Percentiles rank a stretch among this genome's conserved stretches.
These are phyloP conservation scores for Chloroceryle amazona DNA, from an alignment of 2,797 vertebrate genomes.

Conservation along the genomic window DNA sequence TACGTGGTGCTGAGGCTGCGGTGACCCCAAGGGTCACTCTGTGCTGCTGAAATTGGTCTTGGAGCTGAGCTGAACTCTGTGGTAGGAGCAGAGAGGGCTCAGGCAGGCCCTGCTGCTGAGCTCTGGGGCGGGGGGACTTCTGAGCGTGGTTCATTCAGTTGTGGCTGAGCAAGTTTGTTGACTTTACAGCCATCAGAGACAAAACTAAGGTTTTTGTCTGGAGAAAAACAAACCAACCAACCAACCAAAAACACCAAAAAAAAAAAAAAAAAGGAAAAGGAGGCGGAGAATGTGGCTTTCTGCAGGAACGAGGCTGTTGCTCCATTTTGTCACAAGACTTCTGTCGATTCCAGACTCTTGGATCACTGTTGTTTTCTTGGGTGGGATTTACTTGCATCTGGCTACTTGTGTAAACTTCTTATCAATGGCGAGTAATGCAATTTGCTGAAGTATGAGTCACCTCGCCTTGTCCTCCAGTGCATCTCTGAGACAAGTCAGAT, in stretches of 20 bases:
- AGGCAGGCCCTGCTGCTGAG: not conserved
- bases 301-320: not conserved
- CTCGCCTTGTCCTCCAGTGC: not conserved
- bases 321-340: not conserved
- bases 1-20: rapidly evolving
- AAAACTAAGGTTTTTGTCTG: not conserved
- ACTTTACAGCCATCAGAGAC: not conserved
- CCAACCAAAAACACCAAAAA: no score
- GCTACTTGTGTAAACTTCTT: slow-evolving; percentile 12
- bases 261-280: not conserved
- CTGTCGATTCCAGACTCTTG: not conserved
- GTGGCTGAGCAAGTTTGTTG: not conserved
- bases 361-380: not conserved
- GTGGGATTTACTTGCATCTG: not conserved
- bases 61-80: not conserved
- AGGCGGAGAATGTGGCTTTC: not conserved
- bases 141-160: not conserved
- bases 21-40: not conserved
- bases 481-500: slow-evolving; percentile 4
- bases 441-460: slow-evolving; percentile 50
- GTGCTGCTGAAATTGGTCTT: not conserved
- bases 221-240: not conserved
- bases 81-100: not conserved
- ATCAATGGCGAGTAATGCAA: slow-evolving; percentile 14
- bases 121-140: not conserved